Conservation (phyloP, 2,797 vertebrate genomes). For the Chaenodraco wilsoni region DNA sequence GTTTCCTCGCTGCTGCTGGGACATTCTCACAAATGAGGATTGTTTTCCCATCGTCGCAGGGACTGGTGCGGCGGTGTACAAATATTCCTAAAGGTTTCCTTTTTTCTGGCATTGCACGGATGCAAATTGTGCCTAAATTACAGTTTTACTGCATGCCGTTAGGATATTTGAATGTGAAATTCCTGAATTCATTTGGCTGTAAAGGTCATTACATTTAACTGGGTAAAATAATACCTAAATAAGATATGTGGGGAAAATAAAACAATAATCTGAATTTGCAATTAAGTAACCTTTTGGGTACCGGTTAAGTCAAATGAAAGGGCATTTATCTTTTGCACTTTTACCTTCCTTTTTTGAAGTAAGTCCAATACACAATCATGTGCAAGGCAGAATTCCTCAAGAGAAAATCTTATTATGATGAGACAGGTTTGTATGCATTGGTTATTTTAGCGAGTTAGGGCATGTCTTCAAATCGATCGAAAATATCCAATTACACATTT, state of each 20-base stretch:
- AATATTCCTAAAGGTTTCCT: too few species aligned
- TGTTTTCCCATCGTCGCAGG: conserved; percentile 14
- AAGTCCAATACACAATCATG: not conserved
- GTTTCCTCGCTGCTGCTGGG: conserved; percentile 37
- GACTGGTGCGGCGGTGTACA: conserved; percentile 1
- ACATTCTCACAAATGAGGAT: conserved; percentile 40
- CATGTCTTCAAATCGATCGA: too few species aligned
- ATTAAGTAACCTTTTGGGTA: not conserved
- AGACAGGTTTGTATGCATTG: too few species aligned
- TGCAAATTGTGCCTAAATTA: not conserved
- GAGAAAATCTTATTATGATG: not conserved
- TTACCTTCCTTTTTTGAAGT: not conserved
- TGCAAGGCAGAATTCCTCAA: not conserved
- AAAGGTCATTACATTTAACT: not conserved
- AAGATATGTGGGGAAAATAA: not conserved
- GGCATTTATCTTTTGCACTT: not conserved
- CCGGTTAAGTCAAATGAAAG: not conserved
- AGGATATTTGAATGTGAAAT: not conserved
- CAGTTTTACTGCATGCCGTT: not conserved
- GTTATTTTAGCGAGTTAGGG: too few species aligned
- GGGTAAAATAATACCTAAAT: conserved; percentile 6
- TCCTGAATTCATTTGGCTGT: not conserved
- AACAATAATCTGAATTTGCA: not conserved
- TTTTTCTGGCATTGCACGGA: conserved; percentile 4
- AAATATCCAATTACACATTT: too few species aligned